Conservation (phyloP, 1,140 invertebrate genomes). For the Lepidurus arcticus region DNA sequence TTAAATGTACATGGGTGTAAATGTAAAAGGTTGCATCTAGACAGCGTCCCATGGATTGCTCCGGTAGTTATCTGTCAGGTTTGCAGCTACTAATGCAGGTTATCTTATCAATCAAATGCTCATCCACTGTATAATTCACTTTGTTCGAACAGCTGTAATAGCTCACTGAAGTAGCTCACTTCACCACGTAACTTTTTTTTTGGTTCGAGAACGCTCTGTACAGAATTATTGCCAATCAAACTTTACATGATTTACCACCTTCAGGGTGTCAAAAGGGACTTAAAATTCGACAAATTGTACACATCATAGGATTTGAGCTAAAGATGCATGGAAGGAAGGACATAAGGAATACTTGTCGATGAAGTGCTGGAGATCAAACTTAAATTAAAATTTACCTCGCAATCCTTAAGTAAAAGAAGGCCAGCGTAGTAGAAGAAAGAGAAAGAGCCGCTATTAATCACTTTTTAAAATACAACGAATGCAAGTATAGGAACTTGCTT, state of each 20-base stretch:
- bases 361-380: constrained; percentile 8
- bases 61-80: too few species aligned
- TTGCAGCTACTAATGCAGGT: too few species aligned
- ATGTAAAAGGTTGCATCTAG: too few species aligned
- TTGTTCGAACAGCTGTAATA: too few species aligned
- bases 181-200: neutral
- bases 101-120: too few species aligned
- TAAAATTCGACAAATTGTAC: neutral
- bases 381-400: constrained; percentile 9
- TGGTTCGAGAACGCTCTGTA: neutral
- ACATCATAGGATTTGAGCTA: neutral
- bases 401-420: constrained; percentile 19
- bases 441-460: neutral
- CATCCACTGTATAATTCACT: too few species aligned
- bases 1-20: too few species aligned
- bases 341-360: neutral
- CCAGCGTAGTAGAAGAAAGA: neutral
- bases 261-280: neutral
- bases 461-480: neutral
- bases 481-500: neutral
- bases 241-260: constrained; percentile 9
- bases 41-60: too few species aligned
- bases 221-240: neutral
- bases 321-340: constrained; percentile 14
- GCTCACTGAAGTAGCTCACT: neutral